Evolutionary conservation across 2,797 vertebrate genomes (phyloP), one percentile per base, ranked within the genome.

Genomic region (Erithacus rubecula): DNA sequence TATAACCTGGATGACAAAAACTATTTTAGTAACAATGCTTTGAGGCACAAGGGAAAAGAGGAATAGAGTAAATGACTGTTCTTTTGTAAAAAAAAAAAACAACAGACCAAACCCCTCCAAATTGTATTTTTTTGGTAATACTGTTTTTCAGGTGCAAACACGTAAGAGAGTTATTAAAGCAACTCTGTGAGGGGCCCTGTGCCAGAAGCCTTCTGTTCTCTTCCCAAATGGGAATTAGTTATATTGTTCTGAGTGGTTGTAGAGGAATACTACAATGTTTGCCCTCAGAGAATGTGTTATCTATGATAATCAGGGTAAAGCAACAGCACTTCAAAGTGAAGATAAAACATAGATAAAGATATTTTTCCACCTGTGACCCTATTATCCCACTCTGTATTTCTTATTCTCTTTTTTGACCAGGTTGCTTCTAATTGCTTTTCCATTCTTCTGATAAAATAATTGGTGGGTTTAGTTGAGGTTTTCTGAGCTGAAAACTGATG

Each of bases 401-500:
- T 80, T 81, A 75, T 67, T 81, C 24, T 65, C 39, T 69, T 0
- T 91, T 78, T 91, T 76, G 52, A 81, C 32, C 24, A 46, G 7
- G 30, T 49, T 78, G 51, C 24, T 87, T 89, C 47, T 95, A 53
- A 68, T 83, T 83, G 83, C 36, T 94, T 77, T 89, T 82, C 27
- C 58, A 26, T 90, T 94, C 46, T 81, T 89, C 75, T 58, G 58
- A 70, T 79, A 88, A 88, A 87, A 79, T 72, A 93, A 92, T 82
- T 92, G 56, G 65, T 64, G 65, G n/a, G 34, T 84, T 86, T 95
- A 80, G 82, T 44, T 90, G 84, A 94, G 90, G 81, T 92, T 93
- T 89, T 93, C 64, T 92, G 82, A 94, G 79, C 49, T 84, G 82
- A 95, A 97, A 97, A 82, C 51, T 63, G 70, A 94, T 53, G 93